Conservation (phyloP, 2,797 vertebrate genomes). For the Mycteria americana region DNA sequence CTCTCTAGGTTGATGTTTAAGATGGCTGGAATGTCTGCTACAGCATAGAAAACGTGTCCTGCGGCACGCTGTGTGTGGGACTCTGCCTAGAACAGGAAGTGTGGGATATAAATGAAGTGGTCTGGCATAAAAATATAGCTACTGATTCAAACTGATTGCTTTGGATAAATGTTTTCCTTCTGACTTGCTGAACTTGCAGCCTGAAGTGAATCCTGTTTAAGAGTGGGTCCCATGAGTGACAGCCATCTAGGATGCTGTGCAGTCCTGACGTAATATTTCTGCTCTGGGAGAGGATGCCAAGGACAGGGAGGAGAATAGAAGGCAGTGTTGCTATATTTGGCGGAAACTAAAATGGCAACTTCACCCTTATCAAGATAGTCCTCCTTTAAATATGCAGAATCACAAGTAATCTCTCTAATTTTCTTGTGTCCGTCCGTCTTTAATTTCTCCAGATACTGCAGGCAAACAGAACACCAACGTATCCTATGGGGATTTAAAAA, state of each 20-base stretch:
- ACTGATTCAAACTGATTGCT: background rate
- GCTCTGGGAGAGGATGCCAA: conserved; percentile 15
- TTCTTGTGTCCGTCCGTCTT: conserved; percentile 78
- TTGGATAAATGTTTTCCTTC: background rate
- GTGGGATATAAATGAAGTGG: conserved; percentile 7
- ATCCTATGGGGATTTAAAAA: conserved; percentile 76
- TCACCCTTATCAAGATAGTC: conserved; percentile 54
- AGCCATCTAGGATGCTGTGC: background rate
- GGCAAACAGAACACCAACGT: conserved; percentile 72
- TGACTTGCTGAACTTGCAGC: conserved; percentile 17
- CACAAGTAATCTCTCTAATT: conserved; percentile 77
- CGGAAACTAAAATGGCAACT: conserved; percentile 47
- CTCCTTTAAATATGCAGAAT: conserved; percentile 68
- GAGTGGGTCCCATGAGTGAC: background rate
- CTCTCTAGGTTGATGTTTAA: background rate
- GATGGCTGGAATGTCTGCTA: background rate
- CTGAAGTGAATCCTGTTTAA: background rate
- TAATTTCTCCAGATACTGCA: conserved; percentile 78
- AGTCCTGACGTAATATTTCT: background rate
- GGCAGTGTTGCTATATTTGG: conserved; percentile 50
- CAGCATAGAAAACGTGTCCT: background rate
- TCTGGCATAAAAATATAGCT: conserved; percentile 20
- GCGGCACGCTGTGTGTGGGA: background rate
- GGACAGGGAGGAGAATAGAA: conserved; percentile 25
- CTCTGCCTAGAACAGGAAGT: conserved; percentile 3